A percentile compares a stretch with the other conserved stretches of the same genome.
These are phyloP conservation scores for Epinephelus moara DNA, from an alignment of 2,113 vertebrate genomes.

Conservation along the genomic window DNA sequence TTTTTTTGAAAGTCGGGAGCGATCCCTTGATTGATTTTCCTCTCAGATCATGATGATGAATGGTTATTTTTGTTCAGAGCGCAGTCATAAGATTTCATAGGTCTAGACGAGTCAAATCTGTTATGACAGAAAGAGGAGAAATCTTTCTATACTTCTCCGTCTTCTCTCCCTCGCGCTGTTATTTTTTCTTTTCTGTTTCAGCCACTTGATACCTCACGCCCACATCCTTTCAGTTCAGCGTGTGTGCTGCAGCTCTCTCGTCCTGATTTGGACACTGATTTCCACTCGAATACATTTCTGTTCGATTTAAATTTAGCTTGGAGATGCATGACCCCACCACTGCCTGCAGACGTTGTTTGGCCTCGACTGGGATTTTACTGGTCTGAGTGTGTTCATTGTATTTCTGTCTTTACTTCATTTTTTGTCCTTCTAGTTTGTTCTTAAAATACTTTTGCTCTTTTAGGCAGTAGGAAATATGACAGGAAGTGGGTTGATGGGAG, in stretches of 20 bases:
- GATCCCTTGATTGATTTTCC: constrained; percentile 43
- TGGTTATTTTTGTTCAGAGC: constrained; percentile 32
- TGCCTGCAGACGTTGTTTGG: constrained; percentile 31
- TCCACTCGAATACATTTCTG: constrained; percentile 29
- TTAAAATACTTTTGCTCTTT: constrained; percentile 13
- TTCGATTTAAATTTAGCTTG: constrained; percentile 64
- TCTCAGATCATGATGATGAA: constrained; percentile 36
- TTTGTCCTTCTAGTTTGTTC: neutral
- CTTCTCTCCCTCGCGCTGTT: neutral
- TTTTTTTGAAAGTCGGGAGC: constrained; percentile 13
- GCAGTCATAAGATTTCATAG: constrained; percentile 7
- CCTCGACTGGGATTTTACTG: constrained; percentile 14
- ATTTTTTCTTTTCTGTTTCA: neutral
- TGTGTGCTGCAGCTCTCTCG: neutral
- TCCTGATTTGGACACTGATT: constrained; percentile 49
- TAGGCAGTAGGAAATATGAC: neutral
- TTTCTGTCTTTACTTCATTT: neutral
- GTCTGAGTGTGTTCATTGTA: neutral
- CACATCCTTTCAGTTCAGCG: constrained; percentile 23
- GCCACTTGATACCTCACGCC: neutral
- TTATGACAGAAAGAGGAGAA: constrained; percentile 42
- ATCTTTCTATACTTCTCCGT: neutral
- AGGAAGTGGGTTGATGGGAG: neutral
- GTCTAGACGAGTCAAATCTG: constrained; percentile 20
- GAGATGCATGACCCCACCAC: constrained; percentile 41